Percentiles rank a stretch among this genome's conserved stretches.
Evolutionary conservation across 2,113 vertebrate genomes (phyloP).

Genomic region (Panthera tigris): DNA sequence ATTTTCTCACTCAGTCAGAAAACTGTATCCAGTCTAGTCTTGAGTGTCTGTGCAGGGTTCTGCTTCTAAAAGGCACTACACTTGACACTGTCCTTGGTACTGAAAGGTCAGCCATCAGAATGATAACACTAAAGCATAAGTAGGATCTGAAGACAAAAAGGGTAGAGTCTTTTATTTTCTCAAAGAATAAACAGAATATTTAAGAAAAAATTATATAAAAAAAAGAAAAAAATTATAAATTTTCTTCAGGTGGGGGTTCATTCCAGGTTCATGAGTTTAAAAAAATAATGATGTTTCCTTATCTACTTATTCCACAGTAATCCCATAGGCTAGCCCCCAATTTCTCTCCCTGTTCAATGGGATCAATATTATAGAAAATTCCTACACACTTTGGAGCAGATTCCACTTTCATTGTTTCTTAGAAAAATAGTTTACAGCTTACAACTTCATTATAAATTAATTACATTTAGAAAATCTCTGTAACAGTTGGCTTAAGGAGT

Average conservation of each 20-base stretch:
- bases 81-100: background rate
- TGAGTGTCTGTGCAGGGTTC: background rate
- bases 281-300: background rate
- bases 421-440: background rate
- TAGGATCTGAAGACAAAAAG: background rate
- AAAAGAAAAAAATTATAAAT: background rate
- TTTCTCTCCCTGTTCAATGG: background rate
- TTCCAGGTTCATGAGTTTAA: background rate
- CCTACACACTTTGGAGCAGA: background rate
- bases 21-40: background rate
- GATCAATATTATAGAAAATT: background rate
- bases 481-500: background rate
- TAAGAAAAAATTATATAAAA: background rate
- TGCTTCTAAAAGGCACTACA: background rate
- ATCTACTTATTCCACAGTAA: background rate
- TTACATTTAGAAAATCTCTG: background rate
- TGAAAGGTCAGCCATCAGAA: background rate
- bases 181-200: background rate
- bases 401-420: background rate
- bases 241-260: background rate
- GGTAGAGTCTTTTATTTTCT: background rate
- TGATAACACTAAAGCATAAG: background rate
- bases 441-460: background rate
- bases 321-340: fast-evolving
- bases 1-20: background rate